Evolutionary conservation across 2,113 vertebrate species (phyloP).

Genomic region (Haemorhous mexicanus): DNA sequence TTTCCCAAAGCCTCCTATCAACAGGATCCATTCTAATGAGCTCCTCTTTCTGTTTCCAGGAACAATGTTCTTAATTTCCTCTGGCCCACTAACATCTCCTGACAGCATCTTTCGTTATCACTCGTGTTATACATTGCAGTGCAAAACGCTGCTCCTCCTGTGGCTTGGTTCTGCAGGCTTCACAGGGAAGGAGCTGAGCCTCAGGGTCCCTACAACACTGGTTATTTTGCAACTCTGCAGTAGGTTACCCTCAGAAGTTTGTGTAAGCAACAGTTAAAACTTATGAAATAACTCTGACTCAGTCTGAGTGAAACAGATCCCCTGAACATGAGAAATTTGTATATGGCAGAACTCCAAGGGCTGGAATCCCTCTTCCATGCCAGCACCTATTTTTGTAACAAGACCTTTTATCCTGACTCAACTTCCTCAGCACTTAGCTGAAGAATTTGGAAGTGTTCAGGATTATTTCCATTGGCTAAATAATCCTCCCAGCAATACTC

Average conservation of each 20-base stretch:
- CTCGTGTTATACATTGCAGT: background rate
- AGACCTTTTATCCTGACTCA: background rate
- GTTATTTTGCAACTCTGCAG: background rate
- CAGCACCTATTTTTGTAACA: slow-evolving; percentile 24
- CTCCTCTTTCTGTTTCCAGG: background rate
- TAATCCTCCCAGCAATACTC: background rate
- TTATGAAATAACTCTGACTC: background rate
- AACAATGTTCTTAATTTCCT: background rate
- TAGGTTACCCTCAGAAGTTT: background rate
- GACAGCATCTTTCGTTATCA: background rate
- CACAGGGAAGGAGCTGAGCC: background rate
- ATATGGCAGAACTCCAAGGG: background rate
- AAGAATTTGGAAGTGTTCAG: background rate
- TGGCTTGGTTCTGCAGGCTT: background rate
- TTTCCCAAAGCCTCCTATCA: background rate
- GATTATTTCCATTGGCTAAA: background rate
- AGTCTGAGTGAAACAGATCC: background rate
- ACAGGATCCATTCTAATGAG: background rate
- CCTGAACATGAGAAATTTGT: background rate
- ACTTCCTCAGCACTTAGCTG: background rate
- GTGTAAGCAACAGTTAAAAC: background rate
- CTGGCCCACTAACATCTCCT: background rate
- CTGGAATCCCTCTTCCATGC: background rate
- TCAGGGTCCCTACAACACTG: background rate
- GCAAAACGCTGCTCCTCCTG: background rate